Evolutionary conservation across 2,113 vertebrate species (phyloP), one percentile per base, ranked within the genome.

Genomic region (Geococcyx californianus): DNA sequence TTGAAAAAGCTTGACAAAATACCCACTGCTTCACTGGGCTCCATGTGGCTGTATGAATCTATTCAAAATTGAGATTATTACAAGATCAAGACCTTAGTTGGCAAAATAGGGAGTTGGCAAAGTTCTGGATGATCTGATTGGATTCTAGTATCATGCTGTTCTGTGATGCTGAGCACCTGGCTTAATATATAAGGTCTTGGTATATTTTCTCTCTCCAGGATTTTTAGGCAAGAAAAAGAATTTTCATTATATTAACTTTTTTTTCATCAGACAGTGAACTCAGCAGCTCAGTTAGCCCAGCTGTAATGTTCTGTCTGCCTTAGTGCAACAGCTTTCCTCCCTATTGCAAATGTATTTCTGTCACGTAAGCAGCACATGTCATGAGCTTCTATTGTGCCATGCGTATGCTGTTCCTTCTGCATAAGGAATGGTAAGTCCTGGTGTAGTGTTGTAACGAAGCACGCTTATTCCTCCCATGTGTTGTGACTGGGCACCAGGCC

Each of bases 381-480:
- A 36, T 7, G 11, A 73, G 58, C 13, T 76, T 49, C 69, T 44
- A 0, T 64, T 84, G 80, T 64, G 68, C 34, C 0, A 0, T 40
- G 60, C 5, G 0, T 49, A 5, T 72, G 84, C 78, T 73, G 44
- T 19, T 94, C 70, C 77, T 45, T 67, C 62, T 62, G 62, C 8
- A 2, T 54, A 42, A 29, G 86, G 89, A 84, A 62, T 29, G 47
- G n/a, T 1, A 10, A 64, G 58, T 54, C 42, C 64, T 54, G 70
- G 28, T 52, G 66, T 12, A 40, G 44, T 79, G 67, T 79, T 70
- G 12, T 7, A 73, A 18, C 0, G 2, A 76, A 29, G 52, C 29
- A 38, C 26, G 4, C 3, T 52, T 7, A 0, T 42, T 73, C 54
- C 45, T 87, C 70, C 2, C 0, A 36, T 19, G 81, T 79, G 84